Base-by-base conservation (phyloP, 2,888 invertebrate species). In the Deilephila porcellus region DNA sequence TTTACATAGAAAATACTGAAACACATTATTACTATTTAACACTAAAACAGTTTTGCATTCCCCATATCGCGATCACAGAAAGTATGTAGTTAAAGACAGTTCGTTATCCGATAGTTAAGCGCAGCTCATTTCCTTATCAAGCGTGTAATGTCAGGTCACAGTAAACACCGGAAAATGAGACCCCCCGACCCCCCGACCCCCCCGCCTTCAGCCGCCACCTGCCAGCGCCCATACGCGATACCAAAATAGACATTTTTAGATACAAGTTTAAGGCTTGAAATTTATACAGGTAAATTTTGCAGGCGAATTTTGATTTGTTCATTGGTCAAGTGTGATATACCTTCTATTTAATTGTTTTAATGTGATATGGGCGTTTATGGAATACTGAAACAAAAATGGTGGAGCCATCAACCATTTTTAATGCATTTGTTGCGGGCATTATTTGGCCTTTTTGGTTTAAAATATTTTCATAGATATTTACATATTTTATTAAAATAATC, bases 51-150 rank as follows among this genome's bases (percentile, higher is more conserved):
- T 62, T 17, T 14, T 25, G 14, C 3, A 20, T 25, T 25, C n/a
- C 7, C 62, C 6, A 62, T 20, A 25, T 32, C n/a, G 29, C 4
- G 25, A 32, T 56, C 53, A 56, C 56, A 25, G 17, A 29, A 63
- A 63, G 53, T 72, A 53, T 45, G 52, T 72, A 25, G 20, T 37
- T 63, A 67, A 73, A 37, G 60, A 29, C 29, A 53, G 70, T 70
- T 59, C 53, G 73, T 60, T 79, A 74, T 74, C 25, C 79, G 80
- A 81, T 83, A 82, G 84, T 86, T 85, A 86, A 81, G 80, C 75
- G 77, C 72, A 77, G 75, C 85, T 88, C 88, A 90, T 90, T 90
- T 89, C 90, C 90, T 84, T 84, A 86, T 88, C 79, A 75, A 52
- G 45, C 74, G 73, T 71, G 67, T 78, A 77, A 75, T 81, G 78